Conservation (phyloP, 2,888 invertebrate species). For the Cerceris ruficornis region DNA sequence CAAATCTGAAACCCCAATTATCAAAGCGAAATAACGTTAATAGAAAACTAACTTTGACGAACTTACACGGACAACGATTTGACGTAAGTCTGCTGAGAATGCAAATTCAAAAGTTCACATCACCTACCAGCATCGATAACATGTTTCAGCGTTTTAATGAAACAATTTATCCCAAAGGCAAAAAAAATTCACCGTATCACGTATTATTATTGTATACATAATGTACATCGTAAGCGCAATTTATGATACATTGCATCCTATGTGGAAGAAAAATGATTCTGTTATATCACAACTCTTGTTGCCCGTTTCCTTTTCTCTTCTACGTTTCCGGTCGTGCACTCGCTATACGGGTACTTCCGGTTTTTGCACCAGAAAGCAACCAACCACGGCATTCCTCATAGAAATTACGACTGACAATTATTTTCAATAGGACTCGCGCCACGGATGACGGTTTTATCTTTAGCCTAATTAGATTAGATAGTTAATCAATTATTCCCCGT, state of each 20-base stretch:
- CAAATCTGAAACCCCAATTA: too few relatives aligned
- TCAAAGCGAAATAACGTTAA: too few relatives aligned
- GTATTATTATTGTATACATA: not conserved
- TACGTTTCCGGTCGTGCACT: slow-evolving; percentile 54
- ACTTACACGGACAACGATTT: too few relatives aligned
- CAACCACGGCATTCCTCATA: slow-evolving; percentile 58
- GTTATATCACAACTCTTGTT: slow-evolving; percentile 25
- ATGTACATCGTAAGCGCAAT: not conserved
- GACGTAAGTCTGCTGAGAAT: too few relatives aligned
- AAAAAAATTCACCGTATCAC: not conserved
- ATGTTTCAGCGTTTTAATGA: too few relatives aligned
- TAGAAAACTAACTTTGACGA: too few relatives aligned
- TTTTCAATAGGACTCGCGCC: slow-evolving; percentile 17
- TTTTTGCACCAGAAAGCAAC: slow-evolving; percentile 55
- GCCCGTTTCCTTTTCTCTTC: slow-evolving; percentile 28
- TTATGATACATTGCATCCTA: not conserved
- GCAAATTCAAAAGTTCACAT: too few relatives aligned
- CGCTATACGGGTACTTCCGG: slow-evolving; percentile 57
- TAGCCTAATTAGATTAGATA: slow-evolving; percentile 66
- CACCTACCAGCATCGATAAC: too few relatives aligned
- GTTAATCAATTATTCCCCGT: slow-evolving; percentile 40
- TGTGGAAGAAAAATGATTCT: slow-evolving; percentile 12
- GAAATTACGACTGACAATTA: slow-evolving; percentile 16
- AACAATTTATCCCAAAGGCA: too few relatives aligned
- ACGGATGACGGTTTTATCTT: slow-evolving; percentile 39